Base-by-base conservation (phyloP, 2,888 invertebrate genomes). In the Hemistola chrysoprasaria region DNA sequence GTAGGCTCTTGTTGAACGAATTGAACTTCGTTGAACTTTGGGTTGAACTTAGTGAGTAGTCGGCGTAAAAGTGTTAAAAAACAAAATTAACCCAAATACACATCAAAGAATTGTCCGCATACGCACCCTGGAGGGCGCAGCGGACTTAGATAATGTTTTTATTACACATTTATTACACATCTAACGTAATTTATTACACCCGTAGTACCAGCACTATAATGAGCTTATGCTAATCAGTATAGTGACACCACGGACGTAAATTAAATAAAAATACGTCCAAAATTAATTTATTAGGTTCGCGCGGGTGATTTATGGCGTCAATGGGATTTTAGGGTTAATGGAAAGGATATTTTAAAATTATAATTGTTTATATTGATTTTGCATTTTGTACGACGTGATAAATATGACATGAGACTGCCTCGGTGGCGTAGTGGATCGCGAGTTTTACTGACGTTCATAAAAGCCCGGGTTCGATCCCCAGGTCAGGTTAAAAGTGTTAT, bases 141-240 rank as follows among this genome's bases (percentile, higher is more conserved):
- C n/a, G n/a, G n/a, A n/a, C 67, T 58, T 52, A 69, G 69, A 74
- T 74, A 70, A 70, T 71, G 70, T 66, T 66, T 80, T 83, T 81
- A 78, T 75, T 72, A 77, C 65, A 66, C 16, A 16, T 16, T 16
- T 16, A 16, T 16, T 16, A 72, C 76, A 76, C 78, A 79, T 81
- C 80, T 77, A 73, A 73, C 55, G 64, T 85, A 77, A 84, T 86
- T 83, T 84, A 84, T 82, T 84, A 84, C 81, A 70, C 68, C 49
- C 50, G 47, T 51, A 60, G 62, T 45, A 56, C 52, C 41, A 50
- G 54, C 35, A 42, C 45, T 62, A 58, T 77, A 84, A 84, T 80
- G 79, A 76, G 68, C 71, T 76, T 82, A 84, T 84, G 85, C 65
- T 81, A 84, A 84, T 80, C 67, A 76, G 66, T 46, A 56, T 59